Percentiles rank a stretch among this genome's conserved stretches.
phyloP scores from a whole-genome alignment of 2,797 vertebrate species.

The Onychomys torridus region DNA sequence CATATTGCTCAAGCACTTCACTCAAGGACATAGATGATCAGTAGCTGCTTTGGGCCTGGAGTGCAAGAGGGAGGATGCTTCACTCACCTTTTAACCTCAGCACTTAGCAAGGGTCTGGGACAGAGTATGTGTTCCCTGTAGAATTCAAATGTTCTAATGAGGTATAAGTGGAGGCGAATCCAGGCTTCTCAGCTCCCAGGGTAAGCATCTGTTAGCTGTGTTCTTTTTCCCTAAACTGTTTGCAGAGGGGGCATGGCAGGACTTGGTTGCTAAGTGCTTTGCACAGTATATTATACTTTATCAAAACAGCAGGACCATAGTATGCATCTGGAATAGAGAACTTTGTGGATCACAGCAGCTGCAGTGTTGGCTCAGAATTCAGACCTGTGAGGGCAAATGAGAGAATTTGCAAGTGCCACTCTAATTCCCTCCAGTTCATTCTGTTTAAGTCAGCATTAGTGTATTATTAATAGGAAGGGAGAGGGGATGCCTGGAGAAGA shows the following conservation, averaged over 20 bases:
- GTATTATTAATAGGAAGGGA: conserved; percentile 45
- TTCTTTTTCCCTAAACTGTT: not conserved
- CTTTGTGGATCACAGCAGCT: not conserved
- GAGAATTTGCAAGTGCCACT: not conserved
- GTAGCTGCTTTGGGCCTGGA: not conserved
- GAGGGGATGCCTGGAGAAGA: conserved; percentile 35
- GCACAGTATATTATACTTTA: not conserved
- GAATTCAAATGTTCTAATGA: not conserved
- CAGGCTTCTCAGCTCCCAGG: not conserved
- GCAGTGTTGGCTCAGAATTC: not conserved
- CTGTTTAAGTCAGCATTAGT: not conserved
- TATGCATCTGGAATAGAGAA: not conserved
- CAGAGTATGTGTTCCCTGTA: not conserved
- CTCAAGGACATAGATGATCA: conserved; percentile 67
- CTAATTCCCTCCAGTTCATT: not conserved
- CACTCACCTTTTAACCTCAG: conserved; percentile 21
- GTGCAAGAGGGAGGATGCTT: not conserved
- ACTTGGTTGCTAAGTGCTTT: conserved; percentile 24
- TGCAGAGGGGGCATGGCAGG: not conserved
- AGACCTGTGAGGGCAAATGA: not conserved
- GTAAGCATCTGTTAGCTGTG: not conserved
- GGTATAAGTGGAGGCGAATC: not conserved
- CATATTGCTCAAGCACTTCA: conserved; percentile 37
- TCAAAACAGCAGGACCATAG: not conserved
- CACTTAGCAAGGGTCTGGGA: not conserved